Percentiles rank a stretch among this genome's conserved stretches.
Evolutionary conservation across 2,888 invertebrate species (phyloP).

Genomic region (Hesperia comma): DNA sequence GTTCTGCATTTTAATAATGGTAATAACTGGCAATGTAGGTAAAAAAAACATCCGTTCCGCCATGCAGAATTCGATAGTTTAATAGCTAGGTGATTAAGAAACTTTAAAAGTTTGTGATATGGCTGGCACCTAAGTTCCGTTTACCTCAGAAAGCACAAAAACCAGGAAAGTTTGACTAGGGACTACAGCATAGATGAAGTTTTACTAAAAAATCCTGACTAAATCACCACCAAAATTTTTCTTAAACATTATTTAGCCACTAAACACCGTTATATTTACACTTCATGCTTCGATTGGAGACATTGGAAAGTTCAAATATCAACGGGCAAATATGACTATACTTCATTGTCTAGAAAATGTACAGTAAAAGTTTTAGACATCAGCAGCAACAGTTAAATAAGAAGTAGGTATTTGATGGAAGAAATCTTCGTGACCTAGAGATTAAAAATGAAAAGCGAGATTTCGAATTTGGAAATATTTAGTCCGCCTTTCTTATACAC

Average conservation of each 20-base stretch:
- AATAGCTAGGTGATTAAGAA: no score
- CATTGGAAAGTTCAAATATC: constrained; percentile 78
- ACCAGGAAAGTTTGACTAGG: background rate
- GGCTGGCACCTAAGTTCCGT: no score
- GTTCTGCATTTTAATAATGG: background rate
- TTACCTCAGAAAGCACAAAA: background rate
- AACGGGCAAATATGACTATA: constrained; percentile 64
- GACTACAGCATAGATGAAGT: background rate
- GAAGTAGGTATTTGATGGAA: constrained; percentile 20
- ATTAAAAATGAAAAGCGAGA: no score
- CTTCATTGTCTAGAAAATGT: constrained; percentile 48
- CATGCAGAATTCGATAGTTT: no score
- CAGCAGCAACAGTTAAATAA: constrained; percentile 34
- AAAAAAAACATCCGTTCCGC: no score
- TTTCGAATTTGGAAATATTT: no score
- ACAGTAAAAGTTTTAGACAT: constrained; percentile 59
- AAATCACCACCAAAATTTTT: background rate
- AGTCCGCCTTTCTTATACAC: no score
- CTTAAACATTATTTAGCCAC: constrained; percentile 54
- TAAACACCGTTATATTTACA: constrained; percentile 65
- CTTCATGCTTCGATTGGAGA: constrained; percentile 72
- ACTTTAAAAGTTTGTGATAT: no score
- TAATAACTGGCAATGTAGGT: background rate
- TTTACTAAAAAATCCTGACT: background rate
- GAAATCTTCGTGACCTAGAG: constrained; percentile 18